Percentiles rank a stretch among this genome's conserved stretches.
Conservation (phyloP, 2,888 invertebrate genomes). For the Rutpela maculata region DNA sequence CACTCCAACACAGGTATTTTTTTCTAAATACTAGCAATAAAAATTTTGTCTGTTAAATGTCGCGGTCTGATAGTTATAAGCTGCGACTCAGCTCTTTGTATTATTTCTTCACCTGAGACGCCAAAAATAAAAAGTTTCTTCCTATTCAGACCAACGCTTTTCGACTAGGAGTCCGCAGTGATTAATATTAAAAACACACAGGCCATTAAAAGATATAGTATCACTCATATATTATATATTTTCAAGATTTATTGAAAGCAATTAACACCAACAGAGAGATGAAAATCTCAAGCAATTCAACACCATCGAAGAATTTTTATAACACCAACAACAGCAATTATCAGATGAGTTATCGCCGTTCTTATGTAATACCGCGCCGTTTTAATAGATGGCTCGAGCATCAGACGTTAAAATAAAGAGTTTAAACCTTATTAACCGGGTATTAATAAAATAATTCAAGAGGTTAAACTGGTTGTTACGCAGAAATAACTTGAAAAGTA, state of each 20-base stretch:
- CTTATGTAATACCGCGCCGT: not conserved
- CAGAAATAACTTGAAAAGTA: not conserved
- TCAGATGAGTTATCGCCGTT: constrained; percentile 27
- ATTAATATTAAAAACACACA: constrained; percentile 23
- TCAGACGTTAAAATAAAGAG: not conserved
- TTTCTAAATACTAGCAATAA: too few species aligned
- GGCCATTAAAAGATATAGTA: constrained; percentile 29
- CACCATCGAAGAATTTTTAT: constrained; percentile 30
- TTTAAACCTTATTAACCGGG: not conserved
- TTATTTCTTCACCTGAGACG: not conserved
- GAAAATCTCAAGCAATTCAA: constrained; percentile 31
- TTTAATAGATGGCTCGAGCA: not conserved
- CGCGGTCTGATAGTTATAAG: too few species aligned
- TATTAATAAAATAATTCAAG: not conserved
- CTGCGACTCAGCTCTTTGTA: too few species aligned
- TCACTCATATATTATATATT: constrained; percentile 29
- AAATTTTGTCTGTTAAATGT: too few species aligned
- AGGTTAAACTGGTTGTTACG: not conserved
- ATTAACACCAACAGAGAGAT: constrained; percentile 32
- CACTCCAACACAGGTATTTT: too few species aligned
- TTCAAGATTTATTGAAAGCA: constrained; percentile 32
- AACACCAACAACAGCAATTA: constrained; percentile 24
- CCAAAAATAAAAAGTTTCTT: not conserved
- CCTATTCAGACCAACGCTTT: not conserved
- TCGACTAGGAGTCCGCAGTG: not conserved